Percentiles rank a stretch among this genome's conserved stretches.
phyloP scores from a whole-genome alignment of 2,888 invertebrate genomes.

The Caenorhabditis imperialis region DNA sequence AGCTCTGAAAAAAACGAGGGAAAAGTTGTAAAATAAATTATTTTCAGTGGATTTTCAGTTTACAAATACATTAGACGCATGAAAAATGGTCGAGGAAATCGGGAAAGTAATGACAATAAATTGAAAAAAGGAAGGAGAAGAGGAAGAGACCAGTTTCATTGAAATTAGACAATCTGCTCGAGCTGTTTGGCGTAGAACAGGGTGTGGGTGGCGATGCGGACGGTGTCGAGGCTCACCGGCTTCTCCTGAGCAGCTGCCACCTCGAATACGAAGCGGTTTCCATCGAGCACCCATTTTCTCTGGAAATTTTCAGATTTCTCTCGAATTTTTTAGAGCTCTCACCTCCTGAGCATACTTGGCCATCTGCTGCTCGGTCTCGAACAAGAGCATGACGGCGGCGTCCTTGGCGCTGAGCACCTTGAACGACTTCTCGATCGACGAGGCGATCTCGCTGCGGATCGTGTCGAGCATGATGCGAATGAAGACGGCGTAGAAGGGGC shows the following conservation, averaged over 20 bases:
- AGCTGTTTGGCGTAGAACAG: constrained; percentile 97
- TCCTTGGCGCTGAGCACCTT: constrained; percentile 85
- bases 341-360: constrained; percentile 61
- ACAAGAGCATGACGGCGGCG: constrained; percentile 60
- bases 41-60: too few relatives aligned
- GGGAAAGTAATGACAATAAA: too few relatives aligned
- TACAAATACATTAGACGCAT: constrained; percentile 34
- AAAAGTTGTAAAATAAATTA: too few relatives aligned
- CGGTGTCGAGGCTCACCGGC: constrained; percentile 85
- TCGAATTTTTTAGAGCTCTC: constrained; percentile 38
- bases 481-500: constrained; percentile 94
- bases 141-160: constrained; percentile 71
- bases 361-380: constrained; percentile 62
- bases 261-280: constrained; percentile 88
- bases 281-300: constrained; percentile 88
- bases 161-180: constrained; percentile 99
- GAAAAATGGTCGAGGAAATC: too few relatives aligned
- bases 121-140: too few relatives aligned
- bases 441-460: constrained; percentile 92
- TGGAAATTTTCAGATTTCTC: constrained; percentile 78
- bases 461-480: constrained; percentile 96
- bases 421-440: constrained; percentile 96
- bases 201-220: constrained; percentile 91
- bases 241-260: constrained; percentile 81
- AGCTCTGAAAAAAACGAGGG: too few relatives aligned